These are phyloP conservation scores for Ifrita kowaldi DNA, from an alignment of 2,113 vertebrate genomes.

Conservation along the genomic window DNA sequence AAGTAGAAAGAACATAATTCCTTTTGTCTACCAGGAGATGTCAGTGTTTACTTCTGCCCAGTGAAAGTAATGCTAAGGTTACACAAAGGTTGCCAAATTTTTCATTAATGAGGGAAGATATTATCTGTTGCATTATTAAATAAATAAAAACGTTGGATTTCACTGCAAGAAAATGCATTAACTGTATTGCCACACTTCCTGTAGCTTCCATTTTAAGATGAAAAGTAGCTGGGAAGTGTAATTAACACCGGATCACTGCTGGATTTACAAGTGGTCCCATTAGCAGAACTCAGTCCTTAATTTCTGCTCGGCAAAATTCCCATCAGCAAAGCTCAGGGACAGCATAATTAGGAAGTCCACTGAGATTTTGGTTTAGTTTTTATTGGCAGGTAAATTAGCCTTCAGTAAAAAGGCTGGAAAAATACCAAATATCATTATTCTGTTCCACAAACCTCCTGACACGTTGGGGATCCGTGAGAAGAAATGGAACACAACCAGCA, in stretches of 20 bases:
- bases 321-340: neutral
- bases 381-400: neutral
- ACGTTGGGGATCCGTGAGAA: neutral
- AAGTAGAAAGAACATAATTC: neutral
- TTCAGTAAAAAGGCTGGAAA: neutral
- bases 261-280: neutral
- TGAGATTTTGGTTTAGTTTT: neutral
- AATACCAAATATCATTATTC: neutral
- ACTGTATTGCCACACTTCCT: conserved; percentile 4
- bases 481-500: neutral
- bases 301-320: neutral
- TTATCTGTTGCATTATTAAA: neutral
- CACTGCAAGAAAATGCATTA: conserved; percentile 42
- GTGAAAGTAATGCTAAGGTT: conserved; percentile 10
- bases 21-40: conserved; percentile 56
- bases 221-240: conserved; percentile 44
- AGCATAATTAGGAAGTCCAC: neutral
- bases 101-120: neutral
- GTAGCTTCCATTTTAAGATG: conserved; percentile 38
- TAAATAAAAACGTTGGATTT: neutral
- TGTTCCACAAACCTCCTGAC: neutral
- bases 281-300: neutral
- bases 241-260: neutral
- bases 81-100: conserved; percentile 7
- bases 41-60: conserved; percentile 57